Base-by-base conservation (phyloP, 1,140 invertebrate genomes). In the Branchinecta lynchi region DNA sequence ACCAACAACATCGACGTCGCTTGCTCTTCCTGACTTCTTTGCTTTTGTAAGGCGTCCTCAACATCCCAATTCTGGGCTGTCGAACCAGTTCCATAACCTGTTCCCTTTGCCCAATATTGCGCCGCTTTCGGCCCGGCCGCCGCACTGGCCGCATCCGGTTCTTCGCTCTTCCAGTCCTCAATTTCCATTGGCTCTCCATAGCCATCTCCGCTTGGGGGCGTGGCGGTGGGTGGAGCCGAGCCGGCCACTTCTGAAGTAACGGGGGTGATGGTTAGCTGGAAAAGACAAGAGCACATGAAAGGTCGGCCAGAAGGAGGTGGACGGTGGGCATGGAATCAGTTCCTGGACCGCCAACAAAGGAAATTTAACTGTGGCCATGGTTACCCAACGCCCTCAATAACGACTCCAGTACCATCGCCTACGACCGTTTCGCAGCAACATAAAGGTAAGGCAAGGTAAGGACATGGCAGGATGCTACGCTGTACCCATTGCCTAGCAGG, bases 31-130 rank as follows among this genome's bases (percentile, higher is more conserved):
- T 96, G 92, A 72, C 88, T 89, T 66, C 86, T 85, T 77, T 95
- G 92, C 10, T 90, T 82, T 67, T 91, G 77, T n/a, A 96, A 78
- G 43, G 92, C 92, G 75, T 94, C 89, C 75, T 96, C 92, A 9
- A 96, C 90, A 78, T 97, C 93, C 93, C 93, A 97, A 44, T 89
- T 90, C 75, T 95, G 93, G 69, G 91, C 88, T 3, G 92, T 96
- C 1, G 91, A 94, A 1, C 94, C 94, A 0, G 93, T 95, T 12
- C 93, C 94, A 79, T 95, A 98, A 6, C 94, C 94, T 0, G 93
- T 93, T 8, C 84, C 83, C 73, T 96, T 96, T 0, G 93, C 93
- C 93, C 93, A 97, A 78, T 95, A 96, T 71, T 90, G 81, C 75
- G 94, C 90, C 2, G 86, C 86, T 73, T 92, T 90, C 70, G 90